Conservation (phyloP, 1,140 invertebrate genomes). For the Papilio aristodemus region DNA sequence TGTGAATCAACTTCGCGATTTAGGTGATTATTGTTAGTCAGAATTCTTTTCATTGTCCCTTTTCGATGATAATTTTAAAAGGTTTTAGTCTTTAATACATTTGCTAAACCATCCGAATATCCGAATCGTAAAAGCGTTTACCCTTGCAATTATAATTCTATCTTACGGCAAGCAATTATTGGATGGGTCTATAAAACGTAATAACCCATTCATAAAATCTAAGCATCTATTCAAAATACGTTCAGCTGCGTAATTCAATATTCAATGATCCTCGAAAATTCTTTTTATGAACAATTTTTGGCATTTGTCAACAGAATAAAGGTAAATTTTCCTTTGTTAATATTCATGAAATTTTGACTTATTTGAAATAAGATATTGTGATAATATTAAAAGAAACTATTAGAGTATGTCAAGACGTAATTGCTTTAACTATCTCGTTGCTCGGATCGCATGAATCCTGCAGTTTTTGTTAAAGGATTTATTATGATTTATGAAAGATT, state of each 20-base stretch:
- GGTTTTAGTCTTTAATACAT: background rate
- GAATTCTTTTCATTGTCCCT: background rate
- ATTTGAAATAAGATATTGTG: background rate
- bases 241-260: background rate
- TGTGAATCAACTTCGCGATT: no score
- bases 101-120: background rate
- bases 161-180: background rate
- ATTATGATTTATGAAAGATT: no score
- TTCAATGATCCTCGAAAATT: slow-evolving; percentile 6
- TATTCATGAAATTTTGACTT: background rate
- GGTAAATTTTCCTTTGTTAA: background rate
- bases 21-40: background rate
- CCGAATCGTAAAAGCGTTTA: background rate
- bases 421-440: background rate
- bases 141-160: background rate
- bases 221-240: background rate
- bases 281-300: background rate
- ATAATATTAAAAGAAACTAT: background rate
- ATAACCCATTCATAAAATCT: slow-evolving; percentile 10
- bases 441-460: background rate
- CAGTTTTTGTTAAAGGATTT: background rate
- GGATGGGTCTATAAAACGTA: background rate
- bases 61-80: background rate
- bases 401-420: background rate
- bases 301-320: background rate